Conservation (phyloP, 2,888 invertebrate species). For the Drosophila buzzatii region DNA sequence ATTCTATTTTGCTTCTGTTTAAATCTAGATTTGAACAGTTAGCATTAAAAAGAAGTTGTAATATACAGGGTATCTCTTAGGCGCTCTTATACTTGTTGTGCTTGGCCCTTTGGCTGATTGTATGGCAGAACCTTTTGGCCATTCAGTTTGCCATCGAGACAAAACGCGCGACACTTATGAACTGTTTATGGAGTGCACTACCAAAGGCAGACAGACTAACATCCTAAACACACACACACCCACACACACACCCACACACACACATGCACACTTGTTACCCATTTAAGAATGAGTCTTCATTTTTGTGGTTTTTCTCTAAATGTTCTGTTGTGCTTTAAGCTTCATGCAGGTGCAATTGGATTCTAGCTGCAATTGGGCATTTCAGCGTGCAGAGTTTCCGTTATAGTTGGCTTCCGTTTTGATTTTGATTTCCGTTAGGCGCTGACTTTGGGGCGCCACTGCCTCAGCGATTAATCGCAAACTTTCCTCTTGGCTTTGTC, state of each 20-base stretch:
- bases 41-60: too few relatives aligned
- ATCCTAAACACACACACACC: background rate
- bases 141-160: slow-evolving; percentile 50
- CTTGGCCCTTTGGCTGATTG: slow-evolving; percentile 38
- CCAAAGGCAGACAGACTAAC: slow-evolving; percentile 28
- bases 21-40: too few relatives aligned
- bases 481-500: slow-evolving; percentile 61
- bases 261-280: slow-evolving; percentile 6
- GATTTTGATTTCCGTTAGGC: slow-evolving; percentile 35
- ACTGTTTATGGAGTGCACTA: slow-evolving; percentile 65
- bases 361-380: slow-evolving; percentile 21
- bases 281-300: slow-evolving; percentile 9
- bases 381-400: slow-evolving; percentile 23
- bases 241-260: background rate
- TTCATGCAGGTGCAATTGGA: slow-evolving; percentile 51
- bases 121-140: slow-evolving; percentile 36
- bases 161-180: slow-evolving; percentile 74
- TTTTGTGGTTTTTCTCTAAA: slow-evolving; percentile 10
- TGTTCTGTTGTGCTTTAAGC: slow-evolving; percentile 41
- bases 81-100: background rate
- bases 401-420: slow-evolving; percentile 60
- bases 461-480: slow-evolving; percentile 71
- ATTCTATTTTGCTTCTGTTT: too few relatives aligned
- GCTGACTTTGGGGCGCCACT: slow-evolving; percentile 72
- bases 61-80: background rate